Evolutionary conservation across 2,797 vertebrate genomes (phyloP).

Genomic region (Sparidentex hasta): DNA sequence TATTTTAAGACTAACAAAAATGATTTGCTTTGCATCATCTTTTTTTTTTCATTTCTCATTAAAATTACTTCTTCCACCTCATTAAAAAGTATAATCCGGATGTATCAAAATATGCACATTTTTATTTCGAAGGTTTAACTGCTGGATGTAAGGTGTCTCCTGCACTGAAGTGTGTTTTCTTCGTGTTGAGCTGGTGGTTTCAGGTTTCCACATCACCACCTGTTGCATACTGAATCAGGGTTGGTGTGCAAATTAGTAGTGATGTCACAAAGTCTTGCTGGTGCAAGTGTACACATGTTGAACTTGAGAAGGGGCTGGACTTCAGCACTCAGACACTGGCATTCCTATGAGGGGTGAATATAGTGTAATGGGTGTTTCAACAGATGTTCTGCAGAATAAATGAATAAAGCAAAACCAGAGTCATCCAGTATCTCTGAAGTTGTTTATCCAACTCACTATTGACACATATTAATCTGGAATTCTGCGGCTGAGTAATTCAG

Average conservation of each 20-base stretch:
- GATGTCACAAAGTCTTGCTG: not conserved
- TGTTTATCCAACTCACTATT: constrained; percentile 2
- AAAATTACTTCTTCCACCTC: not conserved
- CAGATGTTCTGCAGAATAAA: not conserved
- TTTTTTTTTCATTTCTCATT: not conserved
- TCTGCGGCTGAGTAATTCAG: constrained; percentile 9
- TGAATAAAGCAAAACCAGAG: not conserved
- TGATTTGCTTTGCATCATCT: not conserved
- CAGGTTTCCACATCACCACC: too few relatives aligned
- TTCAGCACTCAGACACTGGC: not conserved
- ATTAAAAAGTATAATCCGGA: not conserved
- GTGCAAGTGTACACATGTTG: not conserved
- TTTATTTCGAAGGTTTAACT: not conserved
- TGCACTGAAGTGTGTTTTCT: too few relatives aligned
- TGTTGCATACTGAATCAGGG: not conserved
- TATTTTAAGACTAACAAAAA: not conserved
- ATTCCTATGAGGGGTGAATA: not conserved
- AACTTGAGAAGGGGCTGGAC: not conserved
- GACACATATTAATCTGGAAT: constrained; percentile 20
- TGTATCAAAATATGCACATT: not conserved
- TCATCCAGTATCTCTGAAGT: not conserved
- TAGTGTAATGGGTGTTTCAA: not conserved
- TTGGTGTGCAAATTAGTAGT: not conserved
- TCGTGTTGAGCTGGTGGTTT: not conserved
- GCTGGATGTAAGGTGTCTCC: too few relatives aligned